Evolutionary conservation across 2,113 vertebrate genomes (phyloP).

Genomic region (Planiliza haematocheilus): DNA sequence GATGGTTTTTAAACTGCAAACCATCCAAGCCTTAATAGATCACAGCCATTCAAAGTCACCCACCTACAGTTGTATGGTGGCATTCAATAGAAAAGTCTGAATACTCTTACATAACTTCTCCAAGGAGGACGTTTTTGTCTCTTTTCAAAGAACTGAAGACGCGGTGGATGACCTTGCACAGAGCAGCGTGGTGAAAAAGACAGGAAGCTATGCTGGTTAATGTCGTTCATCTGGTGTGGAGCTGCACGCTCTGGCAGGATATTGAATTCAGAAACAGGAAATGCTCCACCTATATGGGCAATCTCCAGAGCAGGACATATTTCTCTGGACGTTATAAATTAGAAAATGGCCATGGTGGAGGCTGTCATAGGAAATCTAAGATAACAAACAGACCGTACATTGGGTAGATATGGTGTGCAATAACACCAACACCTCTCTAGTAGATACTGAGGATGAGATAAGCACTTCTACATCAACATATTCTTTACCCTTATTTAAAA

Average conservation of each 20-base stretch:
- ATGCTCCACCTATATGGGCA: not conserved
- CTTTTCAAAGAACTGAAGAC: constrained; percentile 20
- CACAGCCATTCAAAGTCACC: constrained; percentile 20
- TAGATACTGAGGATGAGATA: not conserved
- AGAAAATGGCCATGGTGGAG: not conserved
- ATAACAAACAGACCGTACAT: not conserved
- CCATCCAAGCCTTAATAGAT: constrained; percentile 1
- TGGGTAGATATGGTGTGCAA: not conserved
- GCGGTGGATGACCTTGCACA: constrained; percentile 35
- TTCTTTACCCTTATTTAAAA: no score
- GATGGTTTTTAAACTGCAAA: not conserved
- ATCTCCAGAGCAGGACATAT: constrained; percentile 7
- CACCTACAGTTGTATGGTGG: constrained; percentile 26
- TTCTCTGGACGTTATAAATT: not conserved
- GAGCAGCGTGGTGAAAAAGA: constrained; percentile 20
- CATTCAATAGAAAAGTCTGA: constrained; percentile 23
- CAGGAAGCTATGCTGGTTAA: constrained; percentile 27
- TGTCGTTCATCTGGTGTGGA: constrained; percentile 6
- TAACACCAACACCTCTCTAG: not conserved
- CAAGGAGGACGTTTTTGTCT: constrained; percentile 14
- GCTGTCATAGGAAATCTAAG: not conserved
- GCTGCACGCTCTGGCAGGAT: constrained; percentile 41
- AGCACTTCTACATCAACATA: not conserved
- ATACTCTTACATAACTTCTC: constrained; percentile 12
- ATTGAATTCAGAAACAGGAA: constrained; percentile 38